Percentiles rank a stretch among this genome's conserved stretches.
Evolutionary conservation across 2,797 vertebrate species (phyloP).

Genomic region (Sebastes variabilis): DNA sequence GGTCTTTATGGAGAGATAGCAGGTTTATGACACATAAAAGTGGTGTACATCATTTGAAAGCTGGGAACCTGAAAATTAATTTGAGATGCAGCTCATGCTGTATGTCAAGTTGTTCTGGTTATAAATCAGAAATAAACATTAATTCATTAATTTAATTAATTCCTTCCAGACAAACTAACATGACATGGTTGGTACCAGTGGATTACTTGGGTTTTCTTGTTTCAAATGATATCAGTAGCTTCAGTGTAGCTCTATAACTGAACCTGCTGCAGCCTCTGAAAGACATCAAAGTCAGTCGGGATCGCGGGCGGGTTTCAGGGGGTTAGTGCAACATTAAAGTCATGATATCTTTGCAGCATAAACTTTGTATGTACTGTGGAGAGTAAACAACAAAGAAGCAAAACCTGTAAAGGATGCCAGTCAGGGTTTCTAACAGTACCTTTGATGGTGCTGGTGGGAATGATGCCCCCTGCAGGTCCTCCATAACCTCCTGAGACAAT

Average conservation of each 20-base stretch:
- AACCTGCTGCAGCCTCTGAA: too few relatives aligned
- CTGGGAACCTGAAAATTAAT: neutral
- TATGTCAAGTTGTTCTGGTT: too few relatives aligned
- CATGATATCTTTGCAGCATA: neutral
- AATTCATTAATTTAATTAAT: too few relatives aligned
- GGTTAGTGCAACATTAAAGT: neutral
- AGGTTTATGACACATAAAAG: neutral
- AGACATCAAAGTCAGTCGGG: too few relatives aligned
- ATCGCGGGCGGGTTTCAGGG: too few relatives aligned
- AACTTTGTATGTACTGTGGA: neutral
- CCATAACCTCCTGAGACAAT: conserved; percentile 96
- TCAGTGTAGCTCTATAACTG: too few relatives aligned
- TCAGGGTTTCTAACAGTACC: conserved; percentile 73
- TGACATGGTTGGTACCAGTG: too few relatives aligned
- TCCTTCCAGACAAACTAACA: too few relatives aligned
- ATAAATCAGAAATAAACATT: too few relatives aligned
- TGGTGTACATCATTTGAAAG: neutral
- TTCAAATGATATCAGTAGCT: too few relatives aligned
- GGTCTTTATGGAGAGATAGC: neutral
- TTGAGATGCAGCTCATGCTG: neutral
- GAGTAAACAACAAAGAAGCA: neutral
- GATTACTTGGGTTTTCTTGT: too few relatives aligned
- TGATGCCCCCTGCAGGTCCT: conserved; percentile 92
- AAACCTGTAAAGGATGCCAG: neutral
- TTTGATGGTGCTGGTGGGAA: conserved; percentile 89